phyloP scores from a whole-genome alignment of 2,113 vertebrate genomes.

The Girardinichthys multiradiatus region DNA sequence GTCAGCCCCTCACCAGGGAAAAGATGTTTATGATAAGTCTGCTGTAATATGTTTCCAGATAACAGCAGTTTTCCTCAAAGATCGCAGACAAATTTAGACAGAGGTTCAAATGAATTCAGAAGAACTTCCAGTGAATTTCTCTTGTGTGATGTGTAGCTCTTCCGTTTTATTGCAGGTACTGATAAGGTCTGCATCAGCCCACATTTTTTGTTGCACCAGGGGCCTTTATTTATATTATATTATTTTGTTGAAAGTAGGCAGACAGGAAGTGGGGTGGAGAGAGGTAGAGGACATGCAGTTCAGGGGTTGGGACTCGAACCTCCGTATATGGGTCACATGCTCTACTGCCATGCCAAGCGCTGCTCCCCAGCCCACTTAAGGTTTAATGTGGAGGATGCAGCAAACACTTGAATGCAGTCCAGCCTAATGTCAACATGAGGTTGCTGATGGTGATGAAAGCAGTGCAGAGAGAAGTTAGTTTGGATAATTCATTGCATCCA shows the following conservation, averaged over 20 bases:
- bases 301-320: too few relatives aligned
- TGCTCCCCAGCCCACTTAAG: not conserved
- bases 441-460: not conserved
- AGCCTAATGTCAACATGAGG: not conserved
- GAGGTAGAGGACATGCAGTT: too few relatives aligned
- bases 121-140: not conserved
- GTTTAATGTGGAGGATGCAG: not conserved
- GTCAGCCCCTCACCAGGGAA: not conserved
- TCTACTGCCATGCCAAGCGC: too few relatives aligned
- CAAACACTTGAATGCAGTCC: not conserved
- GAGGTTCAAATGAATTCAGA: not conserved
- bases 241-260: too few relatives aligned
- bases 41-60: not conserved
- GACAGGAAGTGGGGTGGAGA: too few relatives aligned
- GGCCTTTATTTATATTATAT: too few relatives aligned
- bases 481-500: not conserved
- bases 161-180: not conserved
- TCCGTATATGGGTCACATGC: too few relatives aligned
- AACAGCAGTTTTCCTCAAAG: too few relatives aligned
- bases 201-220: too few relatives aligned
- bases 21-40: not conserved
- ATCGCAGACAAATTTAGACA: constrained; percentile 3
- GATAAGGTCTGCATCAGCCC: not conserved
- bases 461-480: not conserved
- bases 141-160: too few relatives aligned